Percentiles rank a stretch among this genome's conserved stretches.
Evolutionary conservation across 2,888 invertebrate species (phyloP).

Genomic region (Branchipolynoe longqiensis): DNA sequence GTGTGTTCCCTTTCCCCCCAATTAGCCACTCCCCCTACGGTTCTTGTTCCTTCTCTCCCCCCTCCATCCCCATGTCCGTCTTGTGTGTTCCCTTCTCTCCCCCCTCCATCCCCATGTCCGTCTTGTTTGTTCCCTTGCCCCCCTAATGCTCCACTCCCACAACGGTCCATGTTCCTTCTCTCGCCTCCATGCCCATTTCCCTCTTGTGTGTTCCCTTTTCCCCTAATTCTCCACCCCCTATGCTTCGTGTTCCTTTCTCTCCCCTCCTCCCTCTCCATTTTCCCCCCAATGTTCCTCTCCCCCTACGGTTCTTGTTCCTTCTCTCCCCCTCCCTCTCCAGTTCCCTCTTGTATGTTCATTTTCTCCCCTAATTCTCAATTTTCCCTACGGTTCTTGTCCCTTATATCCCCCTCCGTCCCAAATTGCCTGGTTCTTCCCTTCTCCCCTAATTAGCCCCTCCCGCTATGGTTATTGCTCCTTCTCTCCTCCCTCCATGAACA

Average conservation of each 20-base stretch:
- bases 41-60: background rate
- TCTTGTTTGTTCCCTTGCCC: background rate
- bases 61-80: background rate
- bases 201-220: too few species aligned
- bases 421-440: too few species aligned
- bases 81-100: background rate
- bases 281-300: background rate
- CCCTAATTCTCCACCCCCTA: background rate
- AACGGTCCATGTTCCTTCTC: background rate
- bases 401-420: too few species aligned
- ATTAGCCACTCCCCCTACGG: too few species aligned
- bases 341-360: too few species aligned
- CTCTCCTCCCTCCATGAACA: too few species aligned
- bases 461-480: too few species aligned
- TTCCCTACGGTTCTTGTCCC: too few species aligned
- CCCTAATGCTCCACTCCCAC: background rate
- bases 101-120: background rate
- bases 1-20: background rate
- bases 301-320: slow-evolving; percentile 9
- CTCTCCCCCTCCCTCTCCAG: slow-evolving; percentile 25
- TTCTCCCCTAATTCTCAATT: too few species aligned
- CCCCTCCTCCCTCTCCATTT: background rate
- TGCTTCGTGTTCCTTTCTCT: background rate
- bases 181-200: background rate
- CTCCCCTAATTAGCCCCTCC: too few species aligned